A percentile compares a stretch with the other conserved stretches of the same genome.
phyloP scores from a whole-genome alignment of 1,140 invertebrate species.

The Spodoptera frugiperda region DNA sequence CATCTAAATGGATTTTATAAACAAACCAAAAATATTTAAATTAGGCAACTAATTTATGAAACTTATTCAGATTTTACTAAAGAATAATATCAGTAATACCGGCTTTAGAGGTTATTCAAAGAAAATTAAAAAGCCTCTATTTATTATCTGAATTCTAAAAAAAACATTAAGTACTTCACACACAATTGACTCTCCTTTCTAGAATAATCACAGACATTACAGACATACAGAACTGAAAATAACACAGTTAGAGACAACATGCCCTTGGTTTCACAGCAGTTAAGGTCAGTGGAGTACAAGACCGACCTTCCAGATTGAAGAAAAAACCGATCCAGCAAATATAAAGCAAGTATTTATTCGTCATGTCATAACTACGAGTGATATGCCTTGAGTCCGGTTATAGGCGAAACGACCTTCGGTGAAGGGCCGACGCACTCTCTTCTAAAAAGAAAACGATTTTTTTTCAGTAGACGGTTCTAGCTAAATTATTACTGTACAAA shows the following conservation, averaged over 20 bases:
- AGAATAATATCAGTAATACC: too few species aligned
- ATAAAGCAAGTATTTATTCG: slow-evolving; percentile 29
- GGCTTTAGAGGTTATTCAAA: too few species aligned
- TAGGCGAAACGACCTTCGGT: slow-evolving; percentile 13
- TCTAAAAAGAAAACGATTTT: slow-evolving; percentile 23
- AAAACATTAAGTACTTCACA: too few species aligned
- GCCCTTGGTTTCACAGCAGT: slow-evolving; percentile 6
- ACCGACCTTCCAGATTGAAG: background rate
- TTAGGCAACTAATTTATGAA: too few species aligned
- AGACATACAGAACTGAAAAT: too few species aligned
- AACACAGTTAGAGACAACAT: background rate
- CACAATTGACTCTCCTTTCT: too few species aligned
- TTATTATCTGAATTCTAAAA: too few species aligned
- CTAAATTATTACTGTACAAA: slow-evolving; percentile 17
- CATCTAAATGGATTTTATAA: background rate
- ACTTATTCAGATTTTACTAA: too few species aligned
- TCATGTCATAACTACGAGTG: slow-evolving; percentile 6
- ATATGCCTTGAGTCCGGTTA: slow-evolving; percentile 33
- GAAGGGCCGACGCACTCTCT: slow-evolving; percentile 41
- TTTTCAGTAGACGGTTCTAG: slow-evolving; percentile 39
- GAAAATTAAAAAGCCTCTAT: too few species aligned
- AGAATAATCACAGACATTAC: too few species aligned
- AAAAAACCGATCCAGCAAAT: slow-evolving; percentile 3
- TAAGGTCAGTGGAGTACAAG: slow-evolving; percentile 1
- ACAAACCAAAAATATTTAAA: background rate